Percentiles rank a stretch among this genome's conserved stretches.
These are phyloP conservation scores for Shinisaurus crocodilurus DNA, from an alignment of 2,113 vertebrate genomes.

Conservation along the genomic window DNA sequence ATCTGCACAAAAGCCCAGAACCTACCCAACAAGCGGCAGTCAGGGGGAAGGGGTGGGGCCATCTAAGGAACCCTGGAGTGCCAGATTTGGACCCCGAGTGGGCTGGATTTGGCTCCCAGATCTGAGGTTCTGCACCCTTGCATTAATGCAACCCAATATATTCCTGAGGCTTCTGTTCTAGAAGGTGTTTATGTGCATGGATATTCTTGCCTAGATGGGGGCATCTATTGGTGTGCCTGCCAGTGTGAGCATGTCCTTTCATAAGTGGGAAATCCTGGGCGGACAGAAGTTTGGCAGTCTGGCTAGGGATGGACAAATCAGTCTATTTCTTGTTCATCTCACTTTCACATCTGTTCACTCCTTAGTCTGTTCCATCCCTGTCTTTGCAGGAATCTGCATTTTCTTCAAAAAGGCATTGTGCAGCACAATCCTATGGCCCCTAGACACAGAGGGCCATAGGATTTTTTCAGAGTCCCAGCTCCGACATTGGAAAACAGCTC, in stretches of 20 bases:
- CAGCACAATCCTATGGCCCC: no score
- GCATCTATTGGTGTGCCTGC: neutral
- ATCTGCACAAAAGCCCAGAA: no score
- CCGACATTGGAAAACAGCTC: no score
- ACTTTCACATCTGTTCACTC: neutral
- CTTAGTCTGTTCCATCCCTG: neutral
- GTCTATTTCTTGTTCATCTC: neutral
- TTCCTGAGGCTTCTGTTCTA: neutral
- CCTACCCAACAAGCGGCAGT: no score
- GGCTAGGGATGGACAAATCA: neutral
- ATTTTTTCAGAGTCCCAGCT: no score
- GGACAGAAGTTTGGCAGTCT: neutral
- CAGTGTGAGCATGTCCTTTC: neutral
- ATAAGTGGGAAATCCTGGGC: neutral
- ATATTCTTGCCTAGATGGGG: neutral
- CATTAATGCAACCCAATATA: neutral
- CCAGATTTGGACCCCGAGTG: no score
- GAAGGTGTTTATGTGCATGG: neutral
- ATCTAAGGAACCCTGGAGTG: no score
- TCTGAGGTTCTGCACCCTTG: no score
- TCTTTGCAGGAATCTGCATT: neutral
- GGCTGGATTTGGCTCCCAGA: no score
- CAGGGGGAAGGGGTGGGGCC: no score
- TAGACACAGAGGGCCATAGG: no score
- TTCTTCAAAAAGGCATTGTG: no score